Conservation (phyloP, 2,888 invertebrate species). For the Phanerotoma sp. region DNA sequence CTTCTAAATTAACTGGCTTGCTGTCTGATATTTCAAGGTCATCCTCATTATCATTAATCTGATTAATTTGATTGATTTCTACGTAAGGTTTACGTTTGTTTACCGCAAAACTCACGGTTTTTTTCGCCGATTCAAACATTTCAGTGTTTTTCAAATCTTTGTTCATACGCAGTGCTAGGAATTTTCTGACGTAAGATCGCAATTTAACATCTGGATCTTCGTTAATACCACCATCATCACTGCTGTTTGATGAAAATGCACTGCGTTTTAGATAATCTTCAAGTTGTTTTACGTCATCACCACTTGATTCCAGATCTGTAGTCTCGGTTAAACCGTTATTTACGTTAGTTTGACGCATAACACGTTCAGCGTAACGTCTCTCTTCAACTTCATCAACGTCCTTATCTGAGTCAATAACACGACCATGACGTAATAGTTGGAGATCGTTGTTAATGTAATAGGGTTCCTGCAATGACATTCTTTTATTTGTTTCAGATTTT, state of each 20-base stretch:
- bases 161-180: conserved; percentile 70
- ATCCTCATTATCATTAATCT: conserved; percentile 1
- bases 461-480: conserved; percentile 76
- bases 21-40: not conserved
- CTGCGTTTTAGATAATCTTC: conserved; percentile 73
- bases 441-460: conserved; percentile 62
- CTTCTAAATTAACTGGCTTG: conserved; percentile 61
- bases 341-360: conserved; percentile 43
- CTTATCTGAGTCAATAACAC: conserved; percentile 52
- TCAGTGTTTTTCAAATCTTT: conserved; percentile 67
- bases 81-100: conserved; percentile 55
- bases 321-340: conserved; percentile 40
- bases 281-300: conserved; percentile 67
- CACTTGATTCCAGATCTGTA: conserved; percentile 55
- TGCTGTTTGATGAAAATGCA: conserved; percentile 66
- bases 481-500: conserved; percentile 65
- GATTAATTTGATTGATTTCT: conserved; percentile 56
- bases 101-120: conserved; percentile 76
- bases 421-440: conserved; percentile 43
- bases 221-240: conserved; percentile 68
- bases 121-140: conserved; percentile 63
- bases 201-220: conserved; percentile 72
- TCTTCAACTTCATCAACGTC: conserved; percentile 56
- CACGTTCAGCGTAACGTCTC: conserved; percentile 46
- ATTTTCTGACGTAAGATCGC: conserved; percentile 71